Evolutionary conservation across 1,140 invertebrate species (phyloP), one percentile per base, ranked within the genome.

Genomic region (Caerostris extrusa): DNA sequence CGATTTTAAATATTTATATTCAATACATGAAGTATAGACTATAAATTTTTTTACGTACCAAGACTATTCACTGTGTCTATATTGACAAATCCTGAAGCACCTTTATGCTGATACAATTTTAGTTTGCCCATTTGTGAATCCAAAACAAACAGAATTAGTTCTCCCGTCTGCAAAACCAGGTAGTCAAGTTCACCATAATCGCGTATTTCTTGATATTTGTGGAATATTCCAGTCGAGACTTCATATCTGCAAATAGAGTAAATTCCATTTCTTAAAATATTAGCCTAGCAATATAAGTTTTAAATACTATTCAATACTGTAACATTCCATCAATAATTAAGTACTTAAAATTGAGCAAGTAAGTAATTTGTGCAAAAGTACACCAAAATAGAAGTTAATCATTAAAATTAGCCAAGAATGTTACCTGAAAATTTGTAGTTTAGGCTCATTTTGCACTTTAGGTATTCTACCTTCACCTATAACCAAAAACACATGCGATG

Each of bases 1-100:
- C 34, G 34, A 34, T 34, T 34, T 64, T 64, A 64, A 64, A 64
- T 10, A 64, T 64, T 34, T 17, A 10, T 34, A 34, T 34, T 34
- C 34, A 19, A 83, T 61, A 64, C 7, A 5, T 0, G n/a, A 67
- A 17, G 7, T 17, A 17, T 67, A 61, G n/a, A 50, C n/a, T 5
- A 50, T 61, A 61, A 2, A 87, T n/a, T 34, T 61, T 60, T 60
- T 10, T 19, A 61, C 86, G 17, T 83, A 94, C 93, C 93, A 58
- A 94, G 19, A 34, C 71, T 90, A 53, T 77, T 88, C 14, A 94
- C 56, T 3, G 64, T 67, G 86, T 94, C 91, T 3, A 93, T 53
- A 8, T 56, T 60, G 34, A 94, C 94, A 67, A 94, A 94, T 85
- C 94, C 94, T 17, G 91, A 90, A 12, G 92, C 85, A 19, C 89